phyloP scores from a whole-genome alignment of 2,888 invertebrate species.

The Disparrhopalites patrizii region DNA sequence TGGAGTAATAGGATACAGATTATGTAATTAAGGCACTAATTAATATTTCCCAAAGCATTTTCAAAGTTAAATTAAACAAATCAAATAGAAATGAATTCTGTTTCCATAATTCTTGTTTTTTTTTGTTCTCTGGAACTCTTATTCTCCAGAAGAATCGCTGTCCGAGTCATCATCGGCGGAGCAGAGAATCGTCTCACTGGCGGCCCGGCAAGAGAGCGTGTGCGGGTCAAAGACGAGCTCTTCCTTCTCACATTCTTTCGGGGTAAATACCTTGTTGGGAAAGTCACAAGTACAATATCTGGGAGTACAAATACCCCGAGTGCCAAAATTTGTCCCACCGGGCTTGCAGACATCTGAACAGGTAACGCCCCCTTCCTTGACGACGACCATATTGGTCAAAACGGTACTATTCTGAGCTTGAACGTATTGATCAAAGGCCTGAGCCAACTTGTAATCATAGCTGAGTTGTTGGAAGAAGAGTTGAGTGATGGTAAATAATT shows the following conservation, averaged over 20 bases:
- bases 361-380: background rate
- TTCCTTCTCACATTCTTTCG: background rate
- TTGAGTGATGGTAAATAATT: no score
- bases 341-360: background rate
- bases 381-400: background rate
- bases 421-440: background rate
- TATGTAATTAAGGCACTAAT: no score
- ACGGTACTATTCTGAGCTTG: background rate
- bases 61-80: no score
- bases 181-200: background rate
- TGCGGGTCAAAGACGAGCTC: background rate
- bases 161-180: background rate
- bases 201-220: background rate
- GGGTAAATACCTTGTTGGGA: background rate
- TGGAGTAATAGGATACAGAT: background rate
- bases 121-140: no score
- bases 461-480: no score
- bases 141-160: background rate
- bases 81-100: no score
- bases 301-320: background rate
- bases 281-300: background rate
- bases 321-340: background rate
- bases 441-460: background rate
- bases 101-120: no score
- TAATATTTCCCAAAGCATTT: no score